These are phyloP conservation scores for Harpalus rufipes DNA, from an alignment of 2,888 invertebrate species.

Conservation along the genomic window DNA sequence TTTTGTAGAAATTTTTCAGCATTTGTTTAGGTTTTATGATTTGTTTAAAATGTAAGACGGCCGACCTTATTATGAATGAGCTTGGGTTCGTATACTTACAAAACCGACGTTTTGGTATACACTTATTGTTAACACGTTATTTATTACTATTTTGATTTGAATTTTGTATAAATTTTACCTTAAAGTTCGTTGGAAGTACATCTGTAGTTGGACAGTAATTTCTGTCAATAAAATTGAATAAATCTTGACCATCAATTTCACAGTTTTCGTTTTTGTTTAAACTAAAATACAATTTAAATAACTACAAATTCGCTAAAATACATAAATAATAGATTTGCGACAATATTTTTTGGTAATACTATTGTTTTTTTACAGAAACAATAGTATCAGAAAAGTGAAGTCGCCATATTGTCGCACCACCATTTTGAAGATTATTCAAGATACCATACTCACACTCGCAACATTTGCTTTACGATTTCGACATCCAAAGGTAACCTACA, in stretches of 20 bases:
- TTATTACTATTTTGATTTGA: no score
- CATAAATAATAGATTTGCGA: no score
- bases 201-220: constrained; percentile 79
- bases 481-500: constrained; percentile 84
- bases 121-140: no score
- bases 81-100: no score
- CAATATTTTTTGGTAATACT: no score
- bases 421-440: not conserved
- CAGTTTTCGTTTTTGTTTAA: constrained; percentile 83
- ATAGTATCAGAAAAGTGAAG: no score
- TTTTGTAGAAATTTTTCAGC: no score
- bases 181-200: constrained; percentile 78
- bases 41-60: no score
- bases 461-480: constrained; percentile 84
- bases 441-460: constrained; percentile 80
- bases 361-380: constrained; percentile 25
- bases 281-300: constrained; percentile 74
- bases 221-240: constrained; percentile 86
- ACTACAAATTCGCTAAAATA: no score
- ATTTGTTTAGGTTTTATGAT: no score
- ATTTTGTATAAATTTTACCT: constrained; percentile 73
- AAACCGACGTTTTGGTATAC: no score
- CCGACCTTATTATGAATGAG: no score
- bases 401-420: constrained; percentile 5
- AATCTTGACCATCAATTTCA: constrained; percentile 83